Evolutionary conservation across 2,888 invertebrate genomes (phyloP), one percentile per base, ranked within the genome.

Genomic region (Hypena proboscidalis): DNA sequence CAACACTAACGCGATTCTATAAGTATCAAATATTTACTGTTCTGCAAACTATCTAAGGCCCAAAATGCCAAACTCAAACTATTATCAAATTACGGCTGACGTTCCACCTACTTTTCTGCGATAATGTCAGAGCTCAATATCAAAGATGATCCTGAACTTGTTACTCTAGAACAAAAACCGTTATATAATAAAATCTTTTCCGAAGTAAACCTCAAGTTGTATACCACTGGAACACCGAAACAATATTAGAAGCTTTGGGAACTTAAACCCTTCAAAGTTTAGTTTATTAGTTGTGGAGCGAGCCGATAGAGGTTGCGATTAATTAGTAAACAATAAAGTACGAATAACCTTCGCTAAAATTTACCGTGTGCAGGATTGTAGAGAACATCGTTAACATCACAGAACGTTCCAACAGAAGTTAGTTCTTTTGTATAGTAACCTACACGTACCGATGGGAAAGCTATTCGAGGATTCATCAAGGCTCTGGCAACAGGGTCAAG

Each of bases 161-260:
- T 11, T 47, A 57, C 40, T 60, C 25, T 23, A 22, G 29, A 45
- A 58, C 58, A 54, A 50, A 61, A 55, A 30, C 33, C 55, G 55
- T 43, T 54, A 46, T 9, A 35, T 46, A 46, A 50, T 37, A 44
- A 47, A 60, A 45, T 45, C 54, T 30, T 41, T 33, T 10, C 17
- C 29, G 33, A 47, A 40, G 23, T 32, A 33, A 45, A 45, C 50
- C 50, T 33, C 42, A 47, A 60, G 40, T 39, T 21, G 10, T 19
- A 23, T 37, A 35, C 45, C 34, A 20, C 37, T 34, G 32, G 40
- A 42, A 47, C 42, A 22, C 19, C 31, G 29, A n/a, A 60, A 60
- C 47, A 50, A 31, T 49, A 31, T 40, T 23, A 40, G 10, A 14
- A 29, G 32, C 27, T 43, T 40, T 31, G 29, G 4, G 2, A 59